Base-by-base conservation (phyloP, 2,113 vertebrate genomes). In the Sapajus apella region DNA sequence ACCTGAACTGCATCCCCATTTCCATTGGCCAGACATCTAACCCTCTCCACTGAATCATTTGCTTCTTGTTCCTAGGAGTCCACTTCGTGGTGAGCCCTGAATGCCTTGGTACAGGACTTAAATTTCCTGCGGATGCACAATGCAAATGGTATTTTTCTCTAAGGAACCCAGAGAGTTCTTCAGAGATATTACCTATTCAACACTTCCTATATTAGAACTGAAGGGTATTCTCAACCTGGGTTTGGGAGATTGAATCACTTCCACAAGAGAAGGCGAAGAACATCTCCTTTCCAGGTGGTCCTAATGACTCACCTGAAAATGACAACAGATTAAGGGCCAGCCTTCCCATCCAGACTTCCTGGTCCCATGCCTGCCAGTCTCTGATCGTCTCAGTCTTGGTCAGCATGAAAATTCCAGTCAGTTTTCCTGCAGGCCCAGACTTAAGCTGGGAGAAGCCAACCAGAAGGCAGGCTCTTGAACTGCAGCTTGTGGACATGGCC, bases 121-220 rank as follows among this genome's bases (percentile, higher is more conserved):
- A 96, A 64, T 6, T 30, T 93, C 66, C 43, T 70, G 21, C 25
- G 6, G 6, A 52, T 30, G 3, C 45, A 58, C 21, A 14, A 23
- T 91, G n/a, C 82, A 81, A 70, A 66, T 21, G 40, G 32, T n/a
- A 18, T 66, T 72, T 80, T 84, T 37, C 64, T 40, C 43, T 76
- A 47, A 73, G 32, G 45, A 85, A 37, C 58, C 68, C 13, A 47
- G 75, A 96, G 37, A 91, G 68, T 79, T 88, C 91, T 90, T 95
- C 43, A 84, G 52, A 95, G 45, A 77, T 14, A 77, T 70, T 75
- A 79, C 25, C 58, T 61, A 93, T 91, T 77, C 45, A 47, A 27
- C 25, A 61, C 75, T 66, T 92, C 21, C 21, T 47, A 27, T 25
- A 66, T 68, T 73, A 90, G 23, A 91, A n/a, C 75, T 40, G 47